Evolutionary conservation across 2,113 vertebrate species (phyloP).

Genomic region (Talpa occidentalis): DNA sequence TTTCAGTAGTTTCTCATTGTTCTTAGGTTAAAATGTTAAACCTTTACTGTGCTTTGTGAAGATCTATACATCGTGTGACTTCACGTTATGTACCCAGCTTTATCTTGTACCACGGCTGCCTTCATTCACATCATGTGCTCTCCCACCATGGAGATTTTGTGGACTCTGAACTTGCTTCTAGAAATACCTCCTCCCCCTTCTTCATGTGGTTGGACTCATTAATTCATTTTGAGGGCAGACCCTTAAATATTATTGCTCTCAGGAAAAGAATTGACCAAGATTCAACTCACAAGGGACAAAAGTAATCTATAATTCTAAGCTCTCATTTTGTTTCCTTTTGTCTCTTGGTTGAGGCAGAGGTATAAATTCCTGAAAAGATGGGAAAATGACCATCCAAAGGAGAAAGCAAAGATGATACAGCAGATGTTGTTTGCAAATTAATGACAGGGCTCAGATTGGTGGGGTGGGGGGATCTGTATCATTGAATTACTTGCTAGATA

Average conservation of each 20-base stretch:
- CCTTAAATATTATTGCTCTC: background rate
- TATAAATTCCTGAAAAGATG: background rate
- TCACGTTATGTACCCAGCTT: background rate
- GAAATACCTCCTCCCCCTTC: background rate
- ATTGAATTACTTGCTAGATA: background rate
- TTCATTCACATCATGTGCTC: background rate
- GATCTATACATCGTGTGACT: background rate
- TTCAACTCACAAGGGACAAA: background rate
- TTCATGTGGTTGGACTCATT: slow-evolving; percentile 12
- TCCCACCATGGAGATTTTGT: background rate
- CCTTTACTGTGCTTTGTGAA: background rate
- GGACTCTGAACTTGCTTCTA: background rate
- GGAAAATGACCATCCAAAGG: background rate
- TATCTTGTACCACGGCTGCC: background rate
- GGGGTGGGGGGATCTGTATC: background rate
- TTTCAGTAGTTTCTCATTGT: background rate
- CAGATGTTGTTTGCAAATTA: background rate
- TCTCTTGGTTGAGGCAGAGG: background rate
- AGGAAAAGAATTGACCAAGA: background rate
- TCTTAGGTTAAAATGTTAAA: slow-evolving; percentile 4
- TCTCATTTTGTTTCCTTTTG: background rate
- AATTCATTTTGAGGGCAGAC: background rate
- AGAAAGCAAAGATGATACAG: background rate
- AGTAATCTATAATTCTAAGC: slow-evolving; percentile 18
- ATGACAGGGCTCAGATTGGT: background rate